phyloP scores from a whole-genome alignment of 2,797 vertebrate species.

The Sparus aurata region DNA sequence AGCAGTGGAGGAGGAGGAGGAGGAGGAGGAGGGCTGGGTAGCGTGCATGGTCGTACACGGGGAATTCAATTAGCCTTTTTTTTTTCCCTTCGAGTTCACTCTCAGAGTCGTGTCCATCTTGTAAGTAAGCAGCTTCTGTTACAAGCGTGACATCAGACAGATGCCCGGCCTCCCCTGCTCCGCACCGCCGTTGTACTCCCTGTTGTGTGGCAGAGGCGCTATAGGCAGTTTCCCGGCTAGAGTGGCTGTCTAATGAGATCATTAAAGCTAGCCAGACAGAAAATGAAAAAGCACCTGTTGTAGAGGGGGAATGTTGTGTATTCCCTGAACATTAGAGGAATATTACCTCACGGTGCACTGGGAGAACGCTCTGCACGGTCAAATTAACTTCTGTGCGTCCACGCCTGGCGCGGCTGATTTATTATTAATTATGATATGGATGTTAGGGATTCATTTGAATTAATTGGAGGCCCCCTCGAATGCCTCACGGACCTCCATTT shows the following conservation, averaged over 20 bases:
- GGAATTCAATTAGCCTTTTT: constrained; percentile 74
- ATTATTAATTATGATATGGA: constrained; percentile 69
- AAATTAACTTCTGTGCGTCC: constrained; percentile 71
- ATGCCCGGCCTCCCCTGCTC: constrained; percentile 46
- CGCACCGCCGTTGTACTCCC: constrained; percentile 45
- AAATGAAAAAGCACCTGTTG: constrained; percentile 84
- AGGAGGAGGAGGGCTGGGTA: neutral
- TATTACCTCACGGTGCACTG: constrained; percentile 56
- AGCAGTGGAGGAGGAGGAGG: neutral
- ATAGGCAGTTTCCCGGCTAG: constrained; percentile 54
- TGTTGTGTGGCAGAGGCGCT: constrained; percentile 59
- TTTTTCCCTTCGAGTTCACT: constrained; percentile 1
- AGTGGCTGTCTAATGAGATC: constrained; percentile 81
- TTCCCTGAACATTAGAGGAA: constrained; percentile 71
- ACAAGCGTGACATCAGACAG: constrained; percentile 60
- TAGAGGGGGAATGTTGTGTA: constrained; percentile 60
- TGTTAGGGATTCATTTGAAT: constrained; percentile 69
- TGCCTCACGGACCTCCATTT: constrained; percentile 29
- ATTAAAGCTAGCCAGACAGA: constrained; percentile 77
- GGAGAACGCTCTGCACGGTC: constrained; percentile 48
- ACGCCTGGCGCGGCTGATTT: constrained; percentile 39
- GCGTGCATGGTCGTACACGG: constrained; percentile 42
- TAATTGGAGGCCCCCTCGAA: constrained; percentile 59
- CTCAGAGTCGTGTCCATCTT: constrained; percentile 55
- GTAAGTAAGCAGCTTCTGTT: constrained; percentile 62